These are phyloP conservation scores for Antennarius striatus DNA, from an alignment of 2,113 vertebrate genomes.

Conservation along the genomic window DNA sequence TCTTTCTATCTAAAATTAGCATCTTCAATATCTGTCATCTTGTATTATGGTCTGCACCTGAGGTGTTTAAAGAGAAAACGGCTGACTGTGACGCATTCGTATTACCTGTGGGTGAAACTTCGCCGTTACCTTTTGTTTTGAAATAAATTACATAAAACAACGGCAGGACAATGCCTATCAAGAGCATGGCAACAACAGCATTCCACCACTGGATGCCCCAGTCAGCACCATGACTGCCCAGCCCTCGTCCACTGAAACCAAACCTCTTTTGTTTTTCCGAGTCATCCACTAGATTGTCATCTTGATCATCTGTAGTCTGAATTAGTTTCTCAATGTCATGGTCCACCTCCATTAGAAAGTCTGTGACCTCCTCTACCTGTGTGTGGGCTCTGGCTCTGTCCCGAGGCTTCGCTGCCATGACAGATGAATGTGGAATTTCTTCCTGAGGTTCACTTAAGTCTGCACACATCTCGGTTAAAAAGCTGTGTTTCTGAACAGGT, in stretches of 20 bases:
- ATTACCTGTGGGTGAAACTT: slow-evolving; percentile 26
- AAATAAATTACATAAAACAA: slow-evolving; percentile 94
- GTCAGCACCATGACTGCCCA: slow-evolving; percentile 77
- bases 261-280: slow-evolving; percentile 23
- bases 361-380: slow-evolving; percentile 59
- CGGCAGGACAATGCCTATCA: slow-evolving; percentile 89
- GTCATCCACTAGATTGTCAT: slow-evolving; percentile 23
- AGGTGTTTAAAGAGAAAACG: slow-evolving; percentile 41
- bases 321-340: slow-evolving; percentile 82
- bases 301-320: slow-evolving; percentile 71
- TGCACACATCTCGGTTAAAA: slow-evolving; percentile 80
- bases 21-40: background rate
- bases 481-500: slow-evolving; percentile 86
- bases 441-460: slow-evolving; percentile 49
- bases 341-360: slow-evolving; percentile 88
- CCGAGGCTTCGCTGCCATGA: slow-evolving; percentile 12
- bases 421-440: slow-evolving; percentile 9
- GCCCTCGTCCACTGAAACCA: slow-evolving; percentile 14
- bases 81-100: slow-evolving; percentile 5
- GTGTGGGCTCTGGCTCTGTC: background rate
- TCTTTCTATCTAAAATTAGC: too few species aligned
- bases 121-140: slow-evolving; percentile 80
- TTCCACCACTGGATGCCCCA: slow-evolving; percentile 97
- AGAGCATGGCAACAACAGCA: slow-evolving; percentile 90
- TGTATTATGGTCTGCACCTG: slow-evolving; percentile 14